These are phyloP conservation scores for Cassiopea andromeda DNA, from an alignment of 30 jellyfish, hydroid and myxozoan species.

Conservation along the genomic window DNA sequence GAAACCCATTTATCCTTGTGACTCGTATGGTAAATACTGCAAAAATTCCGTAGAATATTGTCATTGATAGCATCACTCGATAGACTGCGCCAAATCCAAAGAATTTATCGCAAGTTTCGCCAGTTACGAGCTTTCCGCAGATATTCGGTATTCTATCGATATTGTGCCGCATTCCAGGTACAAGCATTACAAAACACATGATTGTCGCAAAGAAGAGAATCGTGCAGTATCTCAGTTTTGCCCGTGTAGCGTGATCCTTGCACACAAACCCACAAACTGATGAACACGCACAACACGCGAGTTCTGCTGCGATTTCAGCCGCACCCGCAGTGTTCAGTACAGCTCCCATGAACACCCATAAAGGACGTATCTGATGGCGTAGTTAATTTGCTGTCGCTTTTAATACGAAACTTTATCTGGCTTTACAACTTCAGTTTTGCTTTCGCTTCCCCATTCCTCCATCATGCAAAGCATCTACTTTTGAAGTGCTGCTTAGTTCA, in stretches of 20 bases:
- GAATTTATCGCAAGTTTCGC: constrained; percentile 88
- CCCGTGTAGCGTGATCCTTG: constrained; percentile 96
- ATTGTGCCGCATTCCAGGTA: constrained; percentile 93
- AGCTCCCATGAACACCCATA: constrained; percentile 95
- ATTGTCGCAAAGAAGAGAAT: constrained; percentile 84
- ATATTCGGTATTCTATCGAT: constrained; percentile 89
- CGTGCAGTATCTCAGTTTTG: constrained; percentile 89
- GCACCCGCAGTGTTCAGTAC: constrained; percentile 99
- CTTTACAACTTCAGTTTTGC: too few species aligned
- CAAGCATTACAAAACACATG: constrained; percentile 81
- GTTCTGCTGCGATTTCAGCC: constrained; percentile 99
- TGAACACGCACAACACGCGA: constrained; percentile 99
- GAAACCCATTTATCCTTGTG: constrained; percentile 77
- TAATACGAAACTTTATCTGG: too few species aligned
- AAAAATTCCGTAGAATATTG: constrained; percentile 80
- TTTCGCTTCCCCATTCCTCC: too few species aligned
- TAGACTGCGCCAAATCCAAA: constrained; percentile 98
- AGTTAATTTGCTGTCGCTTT: not conserved
- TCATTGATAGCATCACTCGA: constrained; percentile 81
- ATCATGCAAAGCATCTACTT: too few species aligned
- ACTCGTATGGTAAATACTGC: constrained; percentile 83
- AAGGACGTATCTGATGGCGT: not conserved
- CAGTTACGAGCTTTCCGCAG: constrained; percentile 84
- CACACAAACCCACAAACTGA: constrained; percentile 91
- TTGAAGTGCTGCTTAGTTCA: too few species aligned